phyloP scores from a whole-genome alignment of 1,140 invertebrate genomes.

The Cherax quadricarinatus region DNA sequence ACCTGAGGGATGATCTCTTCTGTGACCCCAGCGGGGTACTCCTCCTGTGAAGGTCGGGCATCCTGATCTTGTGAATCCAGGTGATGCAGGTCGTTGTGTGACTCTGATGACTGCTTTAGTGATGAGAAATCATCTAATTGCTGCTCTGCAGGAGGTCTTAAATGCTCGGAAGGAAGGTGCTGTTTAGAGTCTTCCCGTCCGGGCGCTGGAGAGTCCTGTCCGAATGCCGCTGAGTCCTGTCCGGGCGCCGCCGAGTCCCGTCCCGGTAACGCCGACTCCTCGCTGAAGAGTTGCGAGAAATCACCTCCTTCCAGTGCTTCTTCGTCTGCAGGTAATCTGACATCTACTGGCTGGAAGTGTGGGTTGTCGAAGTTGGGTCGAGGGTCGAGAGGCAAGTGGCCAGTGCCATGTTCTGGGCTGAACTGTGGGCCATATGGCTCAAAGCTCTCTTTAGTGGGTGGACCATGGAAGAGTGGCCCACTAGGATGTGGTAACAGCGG shows the following conservation, averaged over 20 bases:
- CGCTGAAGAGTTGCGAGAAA: neutral
- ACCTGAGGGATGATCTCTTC: neutral
- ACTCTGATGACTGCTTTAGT: neutral
- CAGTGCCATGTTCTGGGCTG: neutral
- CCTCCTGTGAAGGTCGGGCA: neutral
- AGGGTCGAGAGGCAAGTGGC: neutral
- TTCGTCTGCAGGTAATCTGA: neutral
- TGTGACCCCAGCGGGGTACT: neutral
- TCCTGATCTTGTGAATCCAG: neutral
- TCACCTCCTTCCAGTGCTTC: neutral
- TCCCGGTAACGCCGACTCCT: neutral
- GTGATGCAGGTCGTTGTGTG: neutral
- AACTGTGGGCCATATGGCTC: neutral
- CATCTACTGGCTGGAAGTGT: neutral
- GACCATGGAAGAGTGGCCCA: neutral
- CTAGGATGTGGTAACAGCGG: neutral
- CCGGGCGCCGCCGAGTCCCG: neutral
- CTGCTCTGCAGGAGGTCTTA: neutral
- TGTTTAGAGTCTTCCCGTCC: too few species aligned
- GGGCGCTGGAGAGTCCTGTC: too few species aligned
- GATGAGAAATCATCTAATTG: neutral
- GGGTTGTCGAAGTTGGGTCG: slow-evolving; percentile 7
- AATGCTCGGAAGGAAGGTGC: neutral
- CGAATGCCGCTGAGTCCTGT: neutral
- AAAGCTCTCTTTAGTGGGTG: neutral